Evolutionary conservation across 2,797 vertebrate genomes (phyloP), one percentile per base, ranked within the genome.

Genomic region (Tinamus major): DNA sequence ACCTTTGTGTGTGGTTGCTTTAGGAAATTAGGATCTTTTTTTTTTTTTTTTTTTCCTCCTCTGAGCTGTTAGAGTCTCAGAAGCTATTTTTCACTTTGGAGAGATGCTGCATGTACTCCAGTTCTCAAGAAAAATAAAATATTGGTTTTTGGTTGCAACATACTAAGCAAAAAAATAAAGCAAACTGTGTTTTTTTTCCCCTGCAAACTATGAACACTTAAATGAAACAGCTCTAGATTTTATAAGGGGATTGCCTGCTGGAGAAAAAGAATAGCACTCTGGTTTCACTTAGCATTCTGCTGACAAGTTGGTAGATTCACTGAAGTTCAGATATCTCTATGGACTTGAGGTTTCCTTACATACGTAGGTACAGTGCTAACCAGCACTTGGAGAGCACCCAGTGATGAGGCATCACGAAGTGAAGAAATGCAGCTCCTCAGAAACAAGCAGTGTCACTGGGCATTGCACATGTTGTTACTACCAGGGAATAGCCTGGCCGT

Each of bases 231-330:
- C 44, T 82, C 42, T 93, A 71, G 44, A 39, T 79, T 91, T 88
- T 91, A 53, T 79, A 94, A 79, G 16, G 62, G 9, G 29, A 85
- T 41, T 51, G 33, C 23, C 80, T 90, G 69, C 81, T 90, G 76
- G 29, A 92, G 72, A 53, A 92, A 55, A 85, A 85, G 26, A 76
- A 37, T n/a, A 87, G 31, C 10, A 12, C 26, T 78, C 76, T 95
- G 89, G 51, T 83, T 94, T 93, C 77, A 84, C 82, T 96, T 91
- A 95, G 77, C 44, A 80, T 70, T 94, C 77, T 39, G 31, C 15
- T 87, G 61, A 78, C 93, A 90, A 89, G 69, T 39, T 1, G 3
- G 11, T 33, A 55, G 70, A 87, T 77, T 76, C 70, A 89, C 85
- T 62, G 20, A 29, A 33, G 7, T 53, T 13, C 31, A 80, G 44